A percentile compares a stretch with the other conserved stretches of the same genome.
phyloP scores from a whole-genome alignment of 2,113 vertebrate species.

The Blennius ocellaris region DNA sequence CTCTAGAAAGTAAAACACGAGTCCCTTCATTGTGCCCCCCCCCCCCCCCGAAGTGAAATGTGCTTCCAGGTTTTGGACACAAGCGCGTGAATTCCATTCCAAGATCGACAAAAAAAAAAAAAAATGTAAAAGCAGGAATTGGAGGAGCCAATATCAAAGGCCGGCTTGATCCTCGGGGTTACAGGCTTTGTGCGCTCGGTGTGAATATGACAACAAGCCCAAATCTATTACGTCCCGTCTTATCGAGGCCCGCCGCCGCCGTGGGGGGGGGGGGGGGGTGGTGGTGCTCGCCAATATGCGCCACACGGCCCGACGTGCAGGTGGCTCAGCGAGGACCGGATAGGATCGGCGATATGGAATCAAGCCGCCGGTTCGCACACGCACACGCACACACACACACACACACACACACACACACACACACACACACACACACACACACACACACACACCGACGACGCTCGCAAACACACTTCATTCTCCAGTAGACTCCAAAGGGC shows the following conservation, averaged over 20 bases:
- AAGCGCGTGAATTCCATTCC: background rate
- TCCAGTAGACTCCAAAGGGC: slow-evolving; percentile 42
- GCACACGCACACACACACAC: no score
- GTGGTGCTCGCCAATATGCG: slow-evolving; percentile 41
- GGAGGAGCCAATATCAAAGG: slow-evolving; percentile 59
- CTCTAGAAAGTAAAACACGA: no score
- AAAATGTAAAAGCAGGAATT: slow-evolving; percentile 22
- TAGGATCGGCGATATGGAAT: slow-evolving; percentile 46
- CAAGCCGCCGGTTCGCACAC: background rate
- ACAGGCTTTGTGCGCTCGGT: slow-evolving; percentile 45
- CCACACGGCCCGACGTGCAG: slow-evolving; percentile 29
- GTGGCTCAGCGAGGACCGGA: slow-evolving; percentile 26
- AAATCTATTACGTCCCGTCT: slow-evolving; percentile 63
- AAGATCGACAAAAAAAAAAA: slow-evolving; percentile 21
- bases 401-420: no score
- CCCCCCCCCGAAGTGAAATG: no score
- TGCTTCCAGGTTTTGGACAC: no score
- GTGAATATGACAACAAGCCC: slow-evolving; percentile 53
- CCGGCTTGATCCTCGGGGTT: slow-evolving; percentile 48
- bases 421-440: background rate
- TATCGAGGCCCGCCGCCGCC: slow-evolving; percentile 43
- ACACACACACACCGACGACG: background rate
- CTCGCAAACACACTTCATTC: slow-evolving; percentile 50
- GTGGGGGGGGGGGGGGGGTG: no score
- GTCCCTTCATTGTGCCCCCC: no score